These are phyloP conservation scores for Ceratosolen solmsi DNA, from an alignment of 1,140 invertebrate species.

Conservation along the genomic window DNA sequence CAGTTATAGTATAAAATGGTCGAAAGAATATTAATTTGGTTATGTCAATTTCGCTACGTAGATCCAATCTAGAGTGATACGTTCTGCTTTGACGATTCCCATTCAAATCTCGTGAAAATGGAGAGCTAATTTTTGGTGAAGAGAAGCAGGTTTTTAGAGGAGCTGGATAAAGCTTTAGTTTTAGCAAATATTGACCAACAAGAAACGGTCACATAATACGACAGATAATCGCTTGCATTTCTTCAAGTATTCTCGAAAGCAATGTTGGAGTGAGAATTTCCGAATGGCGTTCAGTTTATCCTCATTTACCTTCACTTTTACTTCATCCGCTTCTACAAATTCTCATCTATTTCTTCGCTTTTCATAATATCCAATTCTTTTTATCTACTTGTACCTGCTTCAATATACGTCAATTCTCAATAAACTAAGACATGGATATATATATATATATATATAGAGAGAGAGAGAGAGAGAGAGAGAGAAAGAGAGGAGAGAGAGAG, in stretches of 20 bases:
- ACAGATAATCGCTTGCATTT: background rate
- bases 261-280: background rate
- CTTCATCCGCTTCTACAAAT: background rate
- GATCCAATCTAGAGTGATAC: background rate
- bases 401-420: no score
- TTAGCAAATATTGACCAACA: conserved; percentile 40
- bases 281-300: background rate
- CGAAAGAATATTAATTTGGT: conserved; percentile 32
- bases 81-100: background rate
- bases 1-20: background rate
- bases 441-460: no score
- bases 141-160: background rate
- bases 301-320: background rate
- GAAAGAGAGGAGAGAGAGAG: no score
- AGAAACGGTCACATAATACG: conserved; percentile 7
- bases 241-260: background rate
- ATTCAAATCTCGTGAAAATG: background rate
- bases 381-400: no score
- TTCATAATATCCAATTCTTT: background rate
- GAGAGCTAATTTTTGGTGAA: background rate
- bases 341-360: background rate
- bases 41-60: background rate
- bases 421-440: no score
- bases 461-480: no score
- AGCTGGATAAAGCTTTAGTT: background rate